Percentiles rank a stretch among this genome's conserved stretches.
Conservation (phyloP, 2,113 vertebrate genomes). For the Globicephala melas region DNA sequence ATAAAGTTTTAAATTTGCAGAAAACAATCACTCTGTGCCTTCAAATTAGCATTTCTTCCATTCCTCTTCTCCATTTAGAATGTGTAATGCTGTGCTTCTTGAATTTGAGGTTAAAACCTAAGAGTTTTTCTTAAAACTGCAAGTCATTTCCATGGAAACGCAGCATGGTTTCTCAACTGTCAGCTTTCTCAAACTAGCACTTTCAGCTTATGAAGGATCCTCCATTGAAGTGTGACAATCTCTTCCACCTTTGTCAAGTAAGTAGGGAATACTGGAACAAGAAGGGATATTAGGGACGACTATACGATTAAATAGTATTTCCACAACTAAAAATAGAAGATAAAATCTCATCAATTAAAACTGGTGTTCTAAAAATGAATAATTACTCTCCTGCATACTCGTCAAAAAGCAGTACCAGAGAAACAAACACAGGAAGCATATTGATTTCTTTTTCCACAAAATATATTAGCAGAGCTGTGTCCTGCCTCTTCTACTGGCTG, state of each 20-base stretch:
- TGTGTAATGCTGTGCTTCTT: neutral
- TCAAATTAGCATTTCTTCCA: neutral
- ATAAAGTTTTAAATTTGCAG: neutral
- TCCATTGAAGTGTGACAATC: slow-evolving; percentile 39
- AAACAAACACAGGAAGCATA: neutral
- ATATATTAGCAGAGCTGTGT: neutral
- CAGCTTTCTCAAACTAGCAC: slow-evolving; percentile 67
- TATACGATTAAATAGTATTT: neutral
- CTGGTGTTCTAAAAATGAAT: neutral
- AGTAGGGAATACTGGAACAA: neutral
- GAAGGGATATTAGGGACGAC: neutral
- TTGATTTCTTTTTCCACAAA: slow-evolving; percentile 13
- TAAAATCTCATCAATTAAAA: neutral
- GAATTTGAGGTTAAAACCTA: slow-evolving; percentile 65
- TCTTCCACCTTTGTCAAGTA: neutral
- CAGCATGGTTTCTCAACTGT: slow-evolving; percentile 67
- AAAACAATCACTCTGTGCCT: neutral
- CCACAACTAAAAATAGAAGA: neutral
- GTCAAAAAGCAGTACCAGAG: neutral
- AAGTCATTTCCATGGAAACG: slow-evolving; percentile 81
- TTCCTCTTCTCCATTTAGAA: slow-evolving; percentile 17
- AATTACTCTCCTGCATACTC: neutral
- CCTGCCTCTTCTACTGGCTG: neutral
- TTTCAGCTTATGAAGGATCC: slow-evolving; percentile 50
- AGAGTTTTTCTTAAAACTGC: slow-evolving; percentile 69